phyloP scores from a whole-genome alignment of 2,888 invertebrate species.

The Xylota segnis region DNA sequence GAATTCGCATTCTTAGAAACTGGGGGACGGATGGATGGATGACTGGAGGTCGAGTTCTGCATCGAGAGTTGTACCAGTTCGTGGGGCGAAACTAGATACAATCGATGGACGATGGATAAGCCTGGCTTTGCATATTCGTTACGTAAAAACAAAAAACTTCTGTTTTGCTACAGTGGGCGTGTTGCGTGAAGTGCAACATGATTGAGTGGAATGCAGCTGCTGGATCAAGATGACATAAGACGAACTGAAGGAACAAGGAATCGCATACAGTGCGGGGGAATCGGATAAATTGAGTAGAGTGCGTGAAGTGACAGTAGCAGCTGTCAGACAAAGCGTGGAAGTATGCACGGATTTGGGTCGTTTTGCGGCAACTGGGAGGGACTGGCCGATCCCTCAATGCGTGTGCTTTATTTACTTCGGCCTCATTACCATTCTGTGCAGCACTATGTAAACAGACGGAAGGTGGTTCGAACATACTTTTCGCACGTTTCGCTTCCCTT shows the following conservation, averaged over 20 bases:
- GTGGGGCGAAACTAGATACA: constrained; percentile 57
- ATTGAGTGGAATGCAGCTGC: constrained; percentile 52
- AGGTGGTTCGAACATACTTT: neutral
- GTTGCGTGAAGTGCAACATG: constrained; percentile 62
- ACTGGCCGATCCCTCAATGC: constrained; percentile 15
- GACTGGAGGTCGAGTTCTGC: constrained; percentile 51
- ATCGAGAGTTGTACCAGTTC: constrained; percentile 44
- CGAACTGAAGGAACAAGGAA: constrained; percentile 5
- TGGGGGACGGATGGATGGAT: constrained; percentile 11
- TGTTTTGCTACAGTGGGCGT: constrained; percentile 20
- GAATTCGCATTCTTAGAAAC: constrained; percentile 56
- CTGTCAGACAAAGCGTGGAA: constrained; percentile 40
- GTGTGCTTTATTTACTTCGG: constrained; percentile 2
- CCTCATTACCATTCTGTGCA: constrained; percentile 27
- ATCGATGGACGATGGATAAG: constrained; percentile 33
- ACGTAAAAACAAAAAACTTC: constrained; percentile 23
- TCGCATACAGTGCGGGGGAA: neutral
- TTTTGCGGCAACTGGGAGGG: constrained; percentile 29
- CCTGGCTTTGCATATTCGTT: constrained; percentile 34
- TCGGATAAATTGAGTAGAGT: neutral
- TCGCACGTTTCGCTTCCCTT: constrained; percentile 15
- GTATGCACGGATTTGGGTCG: constrained; percentile 15
- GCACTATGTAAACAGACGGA: neutral
- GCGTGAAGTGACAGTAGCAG: constrained; percentile 25
- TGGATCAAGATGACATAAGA: constrained; percentile 51